Evolutionary conservation across 2,797 vertebrate species (phyloP), one percentile per base, ranked within the genome.

Genomic region (Gymnothorax javanicus): DNA sequence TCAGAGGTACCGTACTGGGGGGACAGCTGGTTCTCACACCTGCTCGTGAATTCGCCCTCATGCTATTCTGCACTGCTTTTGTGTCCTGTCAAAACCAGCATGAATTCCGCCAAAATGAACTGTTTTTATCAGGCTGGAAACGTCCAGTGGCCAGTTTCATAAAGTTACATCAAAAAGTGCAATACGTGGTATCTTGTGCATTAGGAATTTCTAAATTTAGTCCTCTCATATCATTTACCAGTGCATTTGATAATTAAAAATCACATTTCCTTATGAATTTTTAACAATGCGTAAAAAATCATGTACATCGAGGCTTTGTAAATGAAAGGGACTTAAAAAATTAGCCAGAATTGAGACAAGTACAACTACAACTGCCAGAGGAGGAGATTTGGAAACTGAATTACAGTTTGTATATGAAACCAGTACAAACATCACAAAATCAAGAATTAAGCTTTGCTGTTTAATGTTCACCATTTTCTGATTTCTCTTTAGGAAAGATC

Each of bases 31-130:
- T 17, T 25, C n/a, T 20, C 25, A 83, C 86, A 87, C 86, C 86
- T 84, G 82, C 86, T 87, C 27, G 52, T 86, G 79, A 86, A 83
- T 83, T 67, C 17, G n/a, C 59, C 43, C 43, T 52, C 27, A 84
- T 25, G 62, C 85, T 25, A 17, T 56, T 43, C 77, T 33, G 3
- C 57, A 7, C 13, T 43, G 86, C 81, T 84, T 86, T 87, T 87
- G 86, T 83, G 52, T 23, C 43, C 57, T 25, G 7, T 54, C 11
- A 11, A 82, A 59, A 27, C 54, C 50, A 58, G 81, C 81, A 15
- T n/a, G 27, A 83, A 83, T 54, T 7, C 4, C 1, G 50, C 17
- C 75, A 54, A 20, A 79, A 79, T 54, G 50, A 56, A 52, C 75
- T 4, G 56, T 5, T 54, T 56, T 1, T 8, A 79, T 3, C 20